Base-by-base conservation (phyloP, 2,113 vertebrate genomes). In the Hiodon alosoides region DNA sequence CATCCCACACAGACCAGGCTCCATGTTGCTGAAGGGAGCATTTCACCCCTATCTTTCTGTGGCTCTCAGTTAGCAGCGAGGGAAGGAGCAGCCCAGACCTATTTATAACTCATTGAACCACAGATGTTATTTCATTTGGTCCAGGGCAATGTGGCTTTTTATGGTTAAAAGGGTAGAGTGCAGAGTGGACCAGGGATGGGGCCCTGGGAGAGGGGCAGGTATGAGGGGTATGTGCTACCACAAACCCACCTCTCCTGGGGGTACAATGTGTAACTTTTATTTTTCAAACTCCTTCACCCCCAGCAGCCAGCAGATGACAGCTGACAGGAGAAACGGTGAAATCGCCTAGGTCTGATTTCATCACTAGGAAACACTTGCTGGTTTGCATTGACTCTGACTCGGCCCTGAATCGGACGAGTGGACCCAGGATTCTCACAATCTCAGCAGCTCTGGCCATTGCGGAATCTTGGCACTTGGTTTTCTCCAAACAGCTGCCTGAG, bases 401-500 rank as follows among this genome's bases (percentile, higher is more conserved):
- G 31, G 31, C 31, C 31, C 31, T 31, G 31, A 31, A 76, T 73
- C 47, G 76, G 67, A 64, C 60, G 67, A 65, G 57, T 67, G 73
- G 69, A 66, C 52, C 54, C 72, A 72, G 57, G 65, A 61, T 53
- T 69, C 69, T 71, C 6, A 50, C 54, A 67, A 50, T 46, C 53
- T 57, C 55, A 48, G 50, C 48, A 11, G 46, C 17, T 55, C 73
- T 48, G 62, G 57, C 52, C 67, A 75, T 74, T 73, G 67, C 70
- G 81, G 78, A 81, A 81, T 81, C 82, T 79, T 79, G 77, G 77
- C 73, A 76, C 76, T 82, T 84, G 83, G 83, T 87, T 80, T 81
- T 81, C 79, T 77, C 79, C 77, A 80, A 82, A 83, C 84, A 87
- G 85, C 85, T 84, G 85, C 76, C 75, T 17, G 67, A 77, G 82